These are phyloP conservation scores for Euclidia mi DNA, from an alignment of 2,888 invertebrate genomes.

Conservation along the genomic window DNA sequence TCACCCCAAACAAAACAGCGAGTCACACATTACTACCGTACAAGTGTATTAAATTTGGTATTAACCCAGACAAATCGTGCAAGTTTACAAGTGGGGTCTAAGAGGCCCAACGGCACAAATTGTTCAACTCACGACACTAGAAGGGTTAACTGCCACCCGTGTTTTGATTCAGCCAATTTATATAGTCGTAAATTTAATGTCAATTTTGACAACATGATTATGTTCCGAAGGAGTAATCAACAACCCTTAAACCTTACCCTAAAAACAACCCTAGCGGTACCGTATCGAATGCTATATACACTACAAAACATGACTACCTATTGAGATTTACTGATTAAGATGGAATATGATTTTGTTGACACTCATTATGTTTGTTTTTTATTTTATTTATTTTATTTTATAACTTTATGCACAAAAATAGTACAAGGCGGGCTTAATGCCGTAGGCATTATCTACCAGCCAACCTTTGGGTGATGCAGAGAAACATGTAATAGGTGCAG, in stretches of 20 bases:
- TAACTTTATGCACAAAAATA: no score
- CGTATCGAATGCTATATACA: not conserved
- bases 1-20: conserved; percentile 52
- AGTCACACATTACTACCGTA: conserved; percentile 70
- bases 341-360: no score
- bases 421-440: no score
- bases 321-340: no score
- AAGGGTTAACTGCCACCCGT: conserved; percentile 66
- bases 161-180: conserved; percentile 60
- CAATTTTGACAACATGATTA: conserved; percentile 20
- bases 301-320: no score
- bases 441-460: no score
- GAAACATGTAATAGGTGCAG: no score
- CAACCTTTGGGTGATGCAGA: no score
- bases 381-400: no score
- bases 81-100: conserved; percentile 74
- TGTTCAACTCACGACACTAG: conserved; percentile 59
- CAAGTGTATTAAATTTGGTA: conserved; percentile 76
- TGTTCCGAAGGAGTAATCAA: conserved; percentile 19
- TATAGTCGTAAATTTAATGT: conserved; percentile 41
- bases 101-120: conserved; percentile 63
- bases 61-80: conserved; percentile 76
- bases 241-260: no score
- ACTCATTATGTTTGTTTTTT: no score
- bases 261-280: conserved; percentile 5